phyloP scores from a whole-genome alignment of 1,140 invertebrate genomes.

The Hyles euphorbiae region DNA sequence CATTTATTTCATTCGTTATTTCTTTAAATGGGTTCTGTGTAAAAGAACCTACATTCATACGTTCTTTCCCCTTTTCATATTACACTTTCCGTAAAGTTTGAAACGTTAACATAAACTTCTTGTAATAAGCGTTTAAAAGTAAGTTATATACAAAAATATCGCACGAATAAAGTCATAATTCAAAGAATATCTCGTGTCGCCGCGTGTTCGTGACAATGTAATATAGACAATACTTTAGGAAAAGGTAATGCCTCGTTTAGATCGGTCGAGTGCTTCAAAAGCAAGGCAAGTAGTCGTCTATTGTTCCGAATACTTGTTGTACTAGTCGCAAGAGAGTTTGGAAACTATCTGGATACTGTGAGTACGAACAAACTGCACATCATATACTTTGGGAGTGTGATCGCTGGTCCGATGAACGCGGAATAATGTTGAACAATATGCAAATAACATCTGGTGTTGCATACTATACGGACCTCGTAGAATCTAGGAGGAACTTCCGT shows the following conservation, averaged over 20 bases:
- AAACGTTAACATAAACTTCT: background rate
- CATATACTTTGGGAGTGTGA: too few relatives aligned
- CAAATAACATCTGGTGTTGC: too few relatives aligned
- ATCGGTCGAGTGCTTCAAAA: constrained; percentile 11
- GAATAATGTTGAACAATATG: too few relatives aligned
- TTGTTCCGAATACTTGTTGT: background rate
- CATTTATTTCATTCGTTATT: too few relatives aligned
- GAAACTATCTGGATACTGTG: background rate
- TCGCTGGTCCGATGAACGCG: too few relatives aligned
- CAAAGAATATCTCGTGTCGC: constrained; percentile 62
- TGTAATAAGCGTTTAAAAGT: constrained; percentile 29
- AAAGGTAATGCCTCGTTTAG: constrained; percentile 59
- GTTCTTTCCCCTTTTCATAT: background rate
- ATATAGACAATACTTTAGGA: constrained; percentile 68
- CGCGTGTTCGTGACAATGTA: constrained; percentile 68
- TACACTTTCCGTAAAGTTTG: too few relatives aligned
- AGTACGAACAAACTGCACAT: too few relatives aligned
- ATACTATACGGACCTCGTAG: too few relatives aligned
- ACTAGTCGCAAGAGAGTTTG: background rate
- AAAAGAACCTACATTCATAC: too few relatives aligned
- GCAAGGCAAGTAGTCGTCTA: constrained; percentile 4
- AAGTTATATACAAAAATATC: constrained; percentile 50
- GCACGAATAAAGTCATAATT: constrained; percentile 64
- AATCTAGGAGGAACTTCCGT: too few relatives aligned
- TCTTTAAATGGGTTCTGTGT: too few relatives aligned